phyloP scores from a whole-genome alignment of 2,888 invertebrate species.

The Mythimna pallens region DNA sequence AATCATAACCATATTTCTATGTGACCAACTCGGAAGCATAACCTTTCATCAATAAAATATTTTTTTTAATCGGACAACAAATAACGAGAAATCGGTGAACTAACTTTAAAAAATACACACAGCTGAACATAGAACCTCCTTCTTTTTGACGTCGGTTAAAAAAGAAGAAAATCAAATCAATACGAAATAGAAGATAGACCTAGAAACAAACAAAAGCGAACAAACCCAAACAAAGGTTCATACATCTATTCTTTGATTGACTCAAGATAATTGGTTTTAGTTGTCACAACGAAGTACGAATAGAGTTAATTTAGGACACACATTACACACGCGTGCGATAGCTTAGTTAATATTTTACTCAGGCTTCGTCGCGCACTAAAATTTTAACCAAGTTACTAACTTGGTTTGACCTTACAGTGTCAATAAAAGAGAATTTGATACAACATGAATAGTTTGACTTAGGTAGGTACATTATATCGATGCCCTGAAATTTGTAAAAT shows the following conservation, averaged over 20 bases:
- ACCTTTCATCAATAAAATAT: no score
- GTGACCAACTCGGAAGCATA: no score
- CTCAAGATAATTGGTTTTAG: conserved; percentile 15
- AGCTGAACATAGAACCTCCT: no score
- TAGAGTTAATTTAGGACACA: conserved; percentile 28
- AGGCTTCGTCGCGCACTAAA: conserved; percentile 24
- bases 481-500: conserved; percentile 4
- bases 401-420: conserved; percentile 37
- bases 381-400: conserved; percentile 39
- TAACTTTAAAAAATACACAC: no score
- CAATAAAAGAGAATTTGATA: conserved; percentile 45
- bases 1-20: no score
- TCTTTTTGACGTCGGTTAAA: no score
- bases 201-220: background rate
- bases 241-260: conserved; percentile 4
- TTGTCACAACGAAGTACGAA: conserved; percentile 13
- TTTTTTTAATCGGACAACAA: no score
- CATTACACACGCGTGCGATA: conserved; percentile 5
- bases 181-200: background rate
- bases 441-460: conserved; percentile 9
- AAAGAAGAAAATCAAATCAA: background rate
- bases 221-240: background rate
- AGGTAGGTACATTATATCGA: conserved; percentile 6
- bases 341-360: conserved; percentile 49
- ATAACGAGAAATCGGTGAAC: no score